phyloP scores from a whole-genome alignment of 2,797 vertebrate genomes.

The Heliangelus exortis region DNA sequence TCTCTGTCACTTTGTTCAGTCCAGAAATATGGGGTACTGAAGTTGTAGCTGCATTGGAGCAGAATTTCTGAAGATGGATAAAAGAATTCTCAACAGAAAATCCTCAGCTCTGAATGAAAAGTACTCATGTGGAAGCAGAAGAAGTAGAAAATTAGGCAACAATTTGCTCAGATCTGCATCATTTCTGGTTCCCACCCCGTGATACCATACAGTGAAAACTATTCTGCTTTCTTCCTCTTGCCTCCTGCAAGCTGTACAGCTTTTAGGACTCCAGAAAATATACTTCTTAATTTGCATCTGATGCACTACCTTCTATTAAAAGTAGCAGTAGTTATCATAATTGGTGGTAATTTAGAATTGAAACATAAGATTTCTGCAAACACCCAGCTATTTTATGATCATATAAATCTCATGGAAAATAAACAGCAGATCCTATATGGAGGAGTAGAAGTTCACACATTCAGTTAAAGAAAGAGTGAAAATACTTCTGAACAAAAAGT shows the following conservation, averaged over 20 bases:
- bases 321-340: background rate
- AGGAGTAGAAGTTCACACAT: conserved; percentile 26
- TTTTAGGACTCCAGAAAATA: conserved; percentile 25
- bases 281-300: background rate
- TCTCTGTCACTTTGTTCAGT: background rate
- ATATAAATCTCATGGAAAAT: conserved; percentile 18
- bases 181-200: background rate
- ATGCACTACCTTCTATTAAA: conserved; percentile 26
- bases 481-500: conserved; percentile 4
- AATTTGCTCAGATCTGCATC: background rate
- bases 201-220: background rate
- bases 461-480: conserved; percentile 9
- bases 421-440: background rate
- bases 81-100: background rate
- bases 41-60: background rate
- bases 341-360: conserved; percentile 1
- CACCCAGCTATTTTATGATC: background rate
- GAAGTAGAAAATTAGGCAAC: background rate
- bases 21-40: background rate
- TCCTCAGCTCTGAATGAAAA: background rate
- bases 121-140: background rate
- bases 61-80: background rate
- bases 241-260: background rate
- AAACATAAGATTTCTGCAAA: conserved; percentile 11
- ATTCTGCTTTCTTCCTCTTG: background rate